Conservation (phyloP, 1,140 invertebrate species). For the Ooceraea biroi region DNA sequence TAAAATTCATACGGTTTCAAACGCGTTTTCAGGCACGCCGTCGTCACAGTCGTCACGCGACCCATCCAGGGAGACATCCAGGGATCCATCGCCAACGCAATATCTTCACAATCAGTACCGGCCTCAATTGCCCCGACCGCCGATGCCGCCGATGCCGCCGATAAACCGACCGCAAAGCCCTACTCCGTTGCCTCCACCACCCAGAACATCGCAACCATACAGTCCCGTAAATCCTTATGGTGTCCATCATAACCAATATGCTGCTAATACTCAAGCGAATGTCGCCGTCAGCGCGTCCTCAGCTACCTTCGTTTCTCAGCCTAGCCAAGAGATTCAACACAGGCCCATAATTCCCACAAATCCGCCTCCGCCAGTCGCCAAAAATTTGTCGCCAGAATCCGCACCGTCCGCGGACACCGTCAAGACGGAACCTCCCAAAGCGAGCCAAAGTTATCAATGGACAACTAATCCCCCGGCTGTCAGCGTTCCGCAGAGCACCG, state of each 20-base stretch:
- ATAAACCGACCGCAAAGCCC: constrained; percentile 76
- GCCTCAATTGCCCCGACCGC: constrained; percentile 75
- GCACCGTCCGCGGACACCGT: constrained; percentile 5
- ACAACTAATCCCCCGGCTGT: constrained; percentile 4
- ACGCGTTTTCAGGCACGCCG: constrained; percentile 75
- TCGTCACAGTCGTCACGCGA: constrained; percentile 83
- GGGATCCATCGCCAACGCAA: constrained; percentile 83
- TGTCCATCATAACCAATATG: constrained; percentile 30
- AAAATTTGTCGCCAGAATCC: constrained; percentile 6
- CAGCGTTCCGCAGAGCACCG: constrained; percentile 38
- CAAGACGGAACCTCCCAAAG: constrained; percentile 21
- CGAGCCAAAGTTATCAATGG: constrained; percentile 49
- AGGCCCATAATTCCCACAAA: constrained; percentile 10
- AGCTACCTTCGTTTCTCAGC: constrained; percentile 15
- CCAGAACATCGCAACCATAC: constrained; percentile 43
- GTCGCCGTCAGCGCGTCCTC: constrained; percentile 1
- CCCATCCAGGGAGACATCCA: constrained; percentile 81
- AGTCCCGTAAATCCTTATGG: constrained; percentile 35
- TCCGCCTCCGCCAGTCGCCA: constrained; percentile 10
- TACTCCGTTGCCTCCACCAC: constrained; percentile 57
- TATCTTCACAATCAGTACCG: constrained; percentile 81
- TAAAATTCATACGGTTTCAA: constrained; percentile 25
- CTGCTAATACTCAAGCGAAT: constrained; percentile 8
- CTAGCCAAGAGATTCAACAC: constrained; percentile 40
- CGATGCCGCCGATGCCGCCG: constrained; percentile 78